Conservation (phyloP, 1,140 invertebrate species). For the Eupristina koningsbergeri region DNA sequence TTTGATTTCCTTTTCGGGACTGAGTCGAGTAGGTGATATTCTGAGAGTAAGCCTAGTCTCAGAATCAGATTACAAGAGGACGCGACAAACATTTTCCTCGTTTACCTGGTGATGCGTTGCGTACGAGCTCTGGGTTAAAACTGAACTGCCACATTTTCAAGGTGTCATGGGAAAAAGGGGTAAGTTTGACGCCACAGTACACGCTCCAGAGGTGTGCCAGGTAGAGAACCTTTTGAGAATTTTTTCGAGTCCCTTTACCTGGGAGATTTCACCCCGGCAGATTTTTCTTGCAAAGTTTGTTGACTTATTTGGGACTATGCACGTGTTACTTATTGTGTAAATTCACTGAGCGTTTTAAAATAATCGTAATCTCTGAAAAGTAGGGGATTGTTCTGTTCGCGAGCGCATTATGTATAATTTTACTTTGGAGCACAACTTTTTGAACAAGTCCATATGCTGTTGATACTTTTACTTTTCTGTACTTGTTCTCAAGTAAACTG, state of each 20-base stretch:
- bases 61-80: neutral
- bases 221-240: conserved; percentile 30
- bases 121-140: conserved; percentile 69
- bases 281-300: conserved; percentile 10
- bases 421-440: no score
- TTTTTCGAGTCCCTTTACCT: neutral
- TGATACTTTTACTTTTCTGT: no score
- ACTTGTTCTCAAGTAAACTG: no score
- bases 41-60: neutral
- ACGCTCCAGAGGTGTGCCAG: neutral
- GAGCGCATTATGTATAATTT: no score
- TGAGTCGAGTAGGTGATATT: neutral
- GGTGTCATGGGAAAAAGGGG: conserved; percentile 59
- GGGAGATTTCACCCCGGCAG: neutral
- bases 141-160: conserved; percentile 66
- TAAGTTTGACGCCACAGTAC: conserved; percentile 26
- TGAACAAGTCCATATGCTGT: no score
- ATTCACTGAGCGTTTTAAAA: neutral
- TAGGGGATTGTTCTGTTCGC: no score
- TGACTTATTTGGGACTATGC: neutral
- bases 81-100: neutral
- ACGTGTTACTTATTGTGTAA: neutral
- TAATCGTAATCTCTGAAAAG: neutral
- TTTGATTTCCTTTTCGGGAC: conserved; percentile 24
- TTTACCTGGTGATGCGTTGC: conserved; percentile 64